Evolutionary conservation across 2,113 vertebrate species (phyloP).

Genomic region (Alectura lathami): DNA sequence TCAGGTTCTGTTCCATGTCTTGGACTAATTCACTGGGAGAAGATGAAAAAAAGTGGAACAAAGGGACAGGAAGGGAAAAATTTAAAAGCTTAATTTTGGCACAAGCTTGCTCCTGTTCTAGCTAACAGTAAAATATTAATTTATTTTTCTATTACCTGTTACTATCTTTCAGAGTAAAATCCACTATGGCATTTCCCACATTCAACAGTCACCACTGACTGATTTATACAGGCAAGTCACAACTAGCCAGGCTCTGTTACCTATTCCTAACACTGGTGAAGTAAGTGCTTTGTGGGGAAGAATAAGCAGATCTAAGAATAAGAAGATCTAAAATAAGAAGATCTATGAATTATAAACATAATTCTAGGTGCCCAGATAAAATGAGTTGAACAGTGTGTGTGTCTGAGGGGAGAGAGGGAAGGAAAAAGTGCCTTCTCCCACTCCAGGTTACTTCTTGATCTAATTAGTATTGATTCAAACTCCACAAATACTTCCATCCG

Average conservation of each 20-base stretch:
- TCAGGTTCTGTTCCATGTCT: neutral
- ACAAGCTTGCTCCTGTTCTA: neutral
- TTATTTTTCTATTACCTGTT: neutral
- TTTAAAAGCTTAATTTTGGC: neutral
- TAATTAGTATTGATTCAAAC: neutral
- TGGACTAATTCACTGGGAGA: rapidly evolving
- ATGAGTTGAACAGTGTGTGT: neutral
- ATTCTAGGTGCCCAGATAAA: neutral
- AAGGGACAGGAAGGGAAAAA: neutral
- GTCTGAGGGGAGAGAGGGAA: neutral
- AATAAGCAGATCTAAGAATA: neutral
- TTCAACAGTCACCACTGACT: neutral
- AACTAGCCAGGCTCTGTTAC: neutral
- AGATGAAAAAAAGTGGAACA: neutral
- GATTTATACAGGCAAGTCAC: neutral
- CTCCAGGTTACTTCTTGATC: neutral
- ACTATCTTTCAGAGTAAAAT: neutral
- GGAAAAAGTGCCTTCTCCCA: neutral
- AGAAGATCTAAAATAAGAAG: neutral
- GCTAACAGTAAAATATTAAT: neutral
- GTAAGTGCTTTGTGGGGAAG: neutral
- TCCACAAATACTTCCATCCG: neutral
- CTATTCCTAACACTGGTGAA: neutral
- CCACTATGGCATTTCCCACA: neutral
- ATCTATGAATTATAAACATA: neutral